A percentile compares a stretch with the other conserved stretches of the same genome.
Evolutionary conservation across 2,888 invertebrate species (phyloP).

Genomic region (Phaonia tiefii): DNA sequence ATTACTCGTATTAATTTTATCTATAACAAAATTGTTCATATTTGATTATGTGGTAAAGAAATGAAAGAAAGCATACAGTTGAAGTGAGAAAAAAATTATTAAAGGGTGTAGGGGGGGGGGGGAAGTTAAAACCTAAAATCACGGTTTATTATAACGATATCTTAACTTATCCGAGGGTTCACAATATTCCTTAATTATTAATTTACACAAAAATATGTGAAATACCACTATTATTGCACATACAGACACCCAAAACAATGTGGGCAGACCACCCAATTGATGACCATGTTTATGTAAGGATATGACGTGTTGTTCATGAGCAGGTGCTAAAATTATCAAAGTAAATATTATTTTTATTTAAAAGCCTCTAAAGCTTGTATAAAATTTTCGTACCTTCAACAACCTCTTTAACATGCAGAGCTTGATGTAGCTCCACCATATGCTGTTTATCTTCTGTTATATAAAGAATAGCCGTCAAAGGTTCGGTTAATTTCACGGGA

Average conservation of each 20-base stretch:
- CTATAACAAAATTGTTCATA: constrained; percentile 30
- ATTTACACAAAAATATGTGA: constrained; percentile 94
- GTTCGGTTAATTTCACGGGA: constrained; percentile 94
- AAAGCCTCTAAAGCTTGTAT: neutral
- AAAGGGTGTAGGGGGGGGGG: no score
- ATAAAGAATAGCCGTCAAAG: constrained; percentile 93
- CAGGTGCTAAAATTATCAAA: constrained; percentile 85
- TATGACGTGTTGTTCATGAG: constrained; percentile 94
- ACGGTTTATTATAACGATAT: constrained; percentile 87
- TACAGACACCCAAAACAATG: constrained; percentile 95
- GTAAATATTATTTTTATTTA: constrained; percentile 2
- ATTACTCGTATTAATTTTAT: constrained; percentile 19
- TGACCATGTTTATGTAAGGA: constrained; percentile 95
- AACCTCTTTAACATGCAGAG: constrained; percentile 93
- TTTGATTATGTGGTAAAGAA: neutral
- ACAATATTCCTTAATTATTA: constrained; percentile 95
- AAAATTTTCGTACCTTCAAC: constrained; percentile 82
- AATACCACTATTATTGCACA: constrained; percentile 93
- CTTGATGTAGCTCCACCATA: constrained; percentile 93
- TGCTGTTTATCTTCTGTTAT: constrained; percentile 94
- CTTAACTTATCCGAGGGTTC: constrained; percentile 86
- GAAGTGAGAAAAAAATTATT: constrained; percentile 43
- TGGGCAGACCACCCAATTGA: constrained; percentile 93
- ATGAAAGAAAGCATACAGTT: constrained; percentile 20
- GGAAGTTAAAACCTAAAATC: constrained; percentile 80